Evolutionary conservation across 2,797 vertebrate genomes (phyloP).

Genomic region (Chiloscyllium punctatum): DNA sequence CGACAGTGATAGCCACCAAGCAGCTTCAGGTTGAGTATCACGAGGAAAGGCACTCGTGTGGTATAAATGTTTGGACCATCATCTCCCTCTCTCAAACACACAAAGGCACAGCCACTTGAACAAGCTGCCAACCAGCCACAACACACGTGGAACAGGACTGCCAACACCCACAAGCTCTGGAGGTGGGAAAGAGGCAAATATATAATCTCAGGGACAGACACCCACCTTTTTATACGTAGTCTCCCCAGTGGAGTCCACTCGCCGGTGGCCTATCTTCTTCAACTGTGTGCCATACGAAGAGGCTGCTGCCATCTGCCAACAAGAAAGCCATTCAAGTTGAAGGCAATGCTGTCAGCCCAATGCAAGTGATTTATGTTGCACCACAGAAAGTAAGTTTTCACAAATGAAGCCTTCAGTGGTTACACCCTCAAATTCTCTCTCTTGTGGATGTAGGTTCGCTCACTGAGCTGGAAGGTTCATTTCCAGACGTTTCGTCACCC

Average conservation of each 20-base stretch:
- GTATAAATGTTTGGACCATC: background rate
- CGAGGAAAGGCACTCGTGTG: background rate
- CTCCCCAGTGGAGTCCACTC: constrained; percentile 90
- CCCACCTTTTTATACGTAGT: constrained; percentile 95
- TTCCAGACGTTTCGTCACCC: no score
- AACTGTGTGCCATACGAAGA: constrained; percentile 69
- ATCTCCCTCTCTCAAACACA: no score
- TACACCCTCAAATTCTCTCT: background rate
- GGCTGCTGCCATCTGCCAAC: constrained; percentile 63
- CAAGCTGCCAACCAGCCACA: background rate
- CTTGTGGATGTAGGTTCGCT: background rate
- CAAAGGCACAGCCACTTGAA: background rate
- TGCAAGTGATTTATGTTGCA: background rate
- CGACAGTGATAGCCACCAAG: no score
- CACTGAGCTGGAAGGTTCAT: no score
- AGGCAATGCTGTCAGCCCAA: background rate
- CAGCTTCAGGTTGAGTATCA: background rate
- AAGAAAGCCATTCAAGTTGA: background rate
- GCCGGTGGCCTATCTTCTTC: constrained; percentile 87
- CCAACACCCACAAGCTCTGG: background rate
- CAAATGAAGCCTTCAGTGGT: background rate
- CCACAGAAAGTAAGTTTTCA: background rate
- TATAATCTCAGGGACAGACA: background rate
- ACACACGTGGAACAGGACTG: background rate
- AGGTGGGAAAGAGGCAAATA: background rate